Percentiles rank a stretch among this genome's conserved stretches.
These are phyloP conservation scores for Agrochola lota DNA, from an alignment of 2,888 invertebrate genomes.

Conservation along the genomic window DNA sequence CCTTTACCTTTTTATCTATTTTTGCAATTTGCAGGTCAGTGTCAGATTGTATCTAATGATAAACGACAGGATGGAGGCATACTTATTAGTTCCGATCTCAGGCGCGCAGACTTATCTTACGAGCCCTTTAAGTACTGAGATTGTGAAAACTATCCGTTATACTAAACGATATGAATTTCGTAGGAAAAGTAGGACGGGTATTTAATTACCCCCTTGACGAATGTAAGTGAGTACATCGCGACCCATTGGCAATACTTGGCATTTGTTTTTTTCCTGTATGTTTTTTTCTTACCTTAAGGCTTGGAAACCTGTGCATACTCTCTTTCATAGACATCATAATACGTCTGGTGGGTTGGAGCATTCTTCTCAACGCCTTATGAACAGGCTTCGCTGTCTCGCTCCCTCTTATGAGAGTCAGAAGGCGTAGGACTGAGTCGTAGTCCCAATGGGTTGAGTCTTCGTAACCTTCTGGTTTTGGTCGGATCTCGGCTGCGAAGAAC, in stretches of 20 bases:
- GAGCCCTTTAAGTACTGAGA: not conserved
- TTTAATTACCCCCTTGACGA: not conserved
- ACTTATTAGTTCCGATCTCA: no score
- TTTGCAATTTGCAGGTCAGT: no score
- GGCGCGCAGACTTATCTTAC: no score
- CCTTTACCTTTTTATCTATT: no score
- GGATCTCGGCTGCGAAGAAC: slow-evolving; percentile 68
- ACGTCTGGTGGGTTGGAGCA: slow-evolving; percentile 35
- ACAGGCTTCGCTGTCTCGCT: slow-evolving; percentile 69
- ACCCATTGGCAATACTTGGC: not conserved
- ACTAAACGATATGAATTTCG: not conserved
- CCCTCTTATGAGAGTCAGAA: slow-evolving; percentile 72
- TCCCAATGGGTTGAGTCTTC: slow-evolving; percentile 76
- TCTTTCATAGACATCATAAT: slow-evolving; percentile 39
- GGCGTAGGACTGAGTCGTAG: slow-evolving; percentile 72
- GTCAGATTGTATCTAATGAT: no score
- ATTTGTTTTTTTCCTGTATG: not conserved
- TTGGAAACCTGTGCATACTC: slow-evolving; percentile 24
- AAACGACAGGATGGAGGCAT: no score
- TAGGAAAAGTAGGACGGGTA: no score
- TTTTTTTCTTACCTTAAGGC: slow-evolving; percentile 18
- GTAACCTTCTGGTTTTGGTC: slow-evolving; percentile 71
- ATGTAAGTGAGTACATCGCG: no score
- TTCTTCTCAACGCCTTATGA: slow-evolving; percentile 30
- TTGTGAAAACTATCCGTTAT: not conserved